These are phyloP conservation scores for Agraylea sexmaculata DNA, from an alignment of 1,140 invertebrate genomes.

Conservation along the genomic window DNA sequence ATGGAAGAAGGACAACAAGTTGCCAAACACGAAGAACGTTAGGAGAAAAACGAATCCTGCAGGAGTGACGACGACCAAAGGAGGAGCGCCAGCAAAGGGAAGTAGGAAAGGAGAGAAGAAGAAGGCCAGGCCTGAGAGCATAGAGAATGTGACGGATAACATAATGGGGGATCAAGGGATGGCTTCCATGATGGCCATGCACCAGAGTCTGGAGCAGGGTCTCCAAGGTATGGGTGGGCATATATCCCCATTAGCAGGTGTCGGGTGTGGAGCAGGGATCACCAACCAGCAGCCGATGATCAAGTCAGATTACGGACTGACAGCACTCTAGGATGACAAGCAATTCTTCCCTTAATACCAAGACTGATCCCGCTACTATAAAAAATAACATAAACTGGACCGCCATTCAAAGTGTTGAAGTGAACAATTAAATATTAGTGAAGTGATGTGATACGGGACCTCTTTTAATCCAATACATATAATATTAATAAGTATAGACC, in stretches of 20 bases:
- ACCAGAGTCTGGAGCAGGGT: slow-evolving; percentile 27
- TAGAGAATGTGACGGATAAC: slow-evolving; percentile 42
- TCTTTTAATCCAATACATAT: no score
- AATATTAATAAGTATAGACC: no score
- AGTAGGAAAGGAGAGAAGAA: slow-evolving; percentile 42
- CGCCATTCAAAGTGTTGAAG: no score
- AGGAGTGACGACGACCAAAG: slow-evolving; percentile 37
- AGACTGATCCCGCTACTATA: no score
- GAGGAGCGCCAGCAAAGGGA: slow-evolving; percentile 39
- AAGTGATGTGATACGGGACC: no score
- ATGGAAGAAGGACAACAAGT: slow-evolving; percentile 96
- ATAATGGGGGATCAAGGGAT: slow-evolving; percentile 37
- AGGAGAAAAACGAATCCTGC: slow-evolving; percentile 64
- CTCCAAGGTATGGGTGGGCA: slow-evolving; percentile 31
- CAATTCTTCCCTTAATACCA: no score
- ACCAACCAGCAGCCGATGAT: slow-evolving; percentile 32
- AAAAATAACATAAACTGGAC: no score
- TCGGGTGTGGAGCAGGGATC: slow-evolving; percentile 34
- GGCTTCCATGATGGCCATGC: slow-evolving; percentile 28
- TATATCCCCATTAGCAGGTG: slow-evolving; percentile 30
- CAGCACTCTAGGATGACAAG: slow-evolving; percentile 33
- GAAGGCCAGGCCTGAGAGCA: slow-evolving; percentile 39
- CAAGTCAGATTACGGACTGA: slow-evolving; percentile 41
- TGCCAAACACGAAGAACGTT: slow-evolving; percentile 93
- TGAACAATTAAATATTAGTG: no score